Base-by-base conservation (phyloP, 1,140 invertebrate species). In the Drosophila albomicans region DNA sequence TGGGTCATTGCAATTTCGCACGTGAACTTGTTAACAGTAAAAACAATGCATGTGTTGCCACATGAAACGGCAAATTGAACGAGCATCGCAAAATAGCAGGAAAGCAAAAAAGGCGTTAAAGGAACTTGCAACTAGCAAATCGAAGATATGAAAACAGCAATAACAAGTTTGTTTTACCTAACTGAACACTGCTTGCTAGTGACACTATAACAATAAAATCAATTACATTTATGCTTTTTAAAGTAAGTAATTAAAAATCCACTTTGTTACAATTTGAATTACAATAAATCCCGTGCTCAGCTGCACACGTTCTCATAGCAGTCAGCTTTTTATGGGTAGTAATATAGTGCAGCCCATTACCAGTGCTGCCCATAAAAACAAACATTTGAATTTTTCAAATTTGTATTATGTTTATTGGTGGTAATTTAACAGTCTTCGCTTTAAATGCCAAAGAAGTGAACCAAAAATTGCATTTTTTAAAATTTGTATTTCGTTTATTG, bases 1-100 rank as follows among this genome's bases (percentile, higher is more conserved):
- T 72, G 81, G 72, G 63, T 79, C 81, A 84, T 79, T 84, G 76
- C 81, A 79, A 84, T 84, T 84, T 84, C 65, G 81, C 81, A 84
- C 81, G 81, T 84, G 81, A 82, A 80, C 76, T 79, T 76, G 81
- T 84, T 84, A 84, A 84, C 76, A 73, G 73, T 52, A 73, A 65
- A 63, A 56, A 65, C 41, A 38, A 64, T 30, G 54, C 45, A 46
- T n/a, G 32, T 8, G 28, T 61, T 61, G 65, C 71, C 71, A 82
- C 76, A 82, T 79, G 81, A 84, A 76, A 51, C 62, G 70, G 71
- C 76, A 82, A 82, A 82, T 82, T 84, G 81, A 82, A 82, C 81
- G 76, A 48, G 75, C 82, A 82, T 76, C 69, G 69, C 35, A 57
- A 75, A 30, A 13, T 28, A 54, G 11, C 7, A 69, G 25, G n/a